Base-by-base conservation (phyloP, 2,797 vertebrate genomes). In the Pitangus sulphuratus region DNA sequence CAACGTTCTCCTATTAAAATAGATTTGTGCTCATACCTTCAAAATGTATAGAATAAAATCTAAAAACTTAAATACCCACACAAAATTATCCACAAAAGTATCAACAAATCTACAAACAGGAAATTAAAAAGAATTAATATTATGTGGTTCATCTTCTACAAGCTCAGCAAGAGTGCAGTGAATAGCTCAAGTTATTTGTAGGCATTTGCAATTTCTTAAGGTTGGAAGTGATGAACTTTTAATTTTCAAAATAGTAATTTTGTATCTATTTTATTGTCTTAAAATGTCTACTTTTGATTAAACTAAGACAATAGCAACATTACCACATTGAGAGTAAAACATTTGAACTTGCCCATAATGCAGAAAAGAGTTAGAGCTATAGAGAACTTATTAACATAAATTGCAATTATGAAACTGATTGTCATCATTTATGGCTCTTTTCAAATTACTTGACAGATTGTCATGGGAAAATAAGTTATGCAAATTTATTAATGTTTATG, bases 401-500 rank as follows among this genome's bases (percentile, higher is more conserved):
- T 31, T 82, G 42, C 26, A 95, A 79, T 95, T 90, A 92, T 50
- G 53, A 83, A 95, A 83, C 33, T 93, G 86, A 94, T 96, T 87
- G 86, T 96, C 92, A 94, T 89, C 12, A 90, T 91, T 95, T 96
- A 80, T 0, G 0, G 77, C n/a, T 78, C 75, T 76, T 81, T 88
- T 89, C 71, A 92, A 96, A 95, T 89, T 93, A 85, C 76, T 91
- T 92, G 95, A 93, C 87, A 94, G 84, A 93, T 87, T 94, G 81
- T 91, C 82, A 93, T 68, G 45, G 70, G 6, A 62, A 95, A 93
- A 95, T 76, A 77, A 57, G 60, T 58, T 70, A 94, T 93, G 80
- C 19, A 93, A 92, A 95, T 89, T 12, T 90, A 92, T 93, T 95
- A 91, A 87, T 84, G 26, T 42, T 66, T 84, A 93, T 93, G 85